Percentiles rank a stretch among this genome's conserved stretches.
These are phyloP conservation scores for Fragum fragum DNA, from an alignment of 2,888 invertebrate genomes.

Conservation along the genomic window DNA sequence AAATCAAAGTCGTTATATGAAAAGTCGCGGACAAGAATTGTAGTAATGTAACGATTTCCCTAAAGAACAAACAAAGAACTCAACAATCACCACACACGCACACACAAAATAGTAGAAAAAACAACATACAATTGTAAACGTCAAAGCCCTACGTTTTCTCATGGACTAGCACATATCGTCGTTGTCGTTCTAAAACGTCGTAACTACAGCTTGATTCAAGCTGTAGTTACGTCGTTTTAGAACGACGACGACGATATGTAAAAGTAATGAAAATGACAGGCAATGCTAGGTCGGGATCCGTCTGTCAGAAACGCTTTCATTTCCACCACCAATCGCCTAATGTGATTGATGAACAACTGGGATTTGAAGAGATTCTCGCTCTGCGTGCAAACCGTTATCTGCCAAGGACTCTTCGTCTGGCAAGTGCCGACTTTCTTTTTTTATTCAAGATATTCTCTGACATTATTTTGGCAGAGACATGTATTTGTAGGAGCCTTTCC, in stretches of 20 bases:
- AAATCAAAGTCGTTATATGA: too few species aligned
- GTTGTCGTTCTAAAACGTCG: too few species aligned
- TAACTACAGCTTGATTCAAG: too few species aligned
- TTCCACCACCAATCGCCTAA: slow-evolving; percentile 11
- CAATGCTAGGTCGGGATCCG: slow-evolving; percentile 12
- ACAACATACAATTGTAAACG: too few species aligned
- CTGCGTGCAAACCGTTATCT: neutral
- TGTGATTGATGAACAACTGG: slow-evolving; percentile 21
- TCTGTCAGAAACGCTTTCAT: slow-evolving; percentile 11
- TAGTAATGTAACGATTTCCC: too few species aligned
- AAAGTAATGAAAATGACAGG: slow-evolving; percentile 10
- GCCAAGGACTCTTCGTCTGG: slow-evolving; percentile 1
- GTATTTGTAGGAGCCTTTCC: neutral
- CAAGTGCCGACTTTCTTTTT: neutral
- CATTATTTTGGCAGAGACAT: slow-evolving; percentile 1
- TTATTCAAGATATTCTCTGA: neutral
- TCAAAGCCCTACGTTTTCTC: too few species aligned
- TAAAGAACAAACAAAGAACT: too few species aligned
- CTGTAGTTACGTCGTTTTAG: too few species aligned
- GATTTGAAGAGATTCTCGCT: neutral
- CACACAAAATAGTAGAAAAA: too few species aligned
- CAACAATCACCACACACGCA: too few species aligned
- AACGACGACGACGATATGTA: too few species aligned
- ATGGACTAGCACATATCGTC: neutral
- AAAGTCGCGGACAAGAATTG: too few species aligned